Evolutionary conservation across 2,888 invertebrate species (phyloP).

Genomic region (Heliconius hortense): DNA sequence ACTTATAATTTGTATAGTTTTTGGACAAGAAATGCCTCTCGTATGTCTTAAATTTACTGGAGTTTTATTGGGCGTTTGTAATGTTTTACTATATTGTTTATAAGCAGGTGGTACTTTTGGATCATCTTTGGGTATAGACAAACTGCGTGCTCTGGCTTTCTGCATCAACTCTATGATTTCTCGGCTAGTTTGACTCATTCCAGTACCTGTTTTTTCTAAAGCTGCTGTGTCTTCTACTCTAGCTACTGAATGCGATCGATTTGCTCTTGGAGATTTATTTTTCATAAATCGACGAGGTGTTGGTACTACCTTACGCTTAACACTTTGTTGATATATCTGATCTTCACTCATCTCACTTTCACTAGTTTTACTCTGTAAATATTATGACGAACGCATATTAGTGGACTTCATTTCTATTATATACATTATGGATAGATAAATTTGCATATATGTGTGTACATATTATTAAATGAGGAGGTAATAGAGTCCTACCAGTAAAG

Average conservation of each 20-base stretch:
- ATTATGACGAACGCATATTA: slow-evolving; percentile 67
- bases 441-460: slow-evolving; percentile 10
- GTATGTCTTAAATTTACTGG: slow-evolving; percentile 64
- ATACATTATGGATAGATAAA: slow-evolving; percentile 24
- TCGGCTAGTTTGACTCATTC: slow-evolving; percentile 73
- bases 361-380: slow-evolving; percentile 81
- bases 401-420: slow-evolving; percentile 52
- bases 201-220: slow-evolving; percentile 66
- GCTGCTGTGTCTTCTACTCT: slow-evolving; percentile 65
- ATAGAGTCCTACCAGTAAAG: slow-evolving; percentile 73
- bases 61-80: slow-evolving; percentile 80
- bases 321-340: slow-evolving; percentile 61
- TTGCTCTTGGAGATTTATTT: slow-evolving; percentile 71
- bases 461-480: slow-evolving; percentile 52
- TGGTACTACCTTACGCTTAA: slow-evolving; percentile 68
- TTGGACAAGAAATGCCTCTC: slow-evolving; percentile 77
- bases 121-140: slow-evolving; percentile 79
- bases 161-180: slow-evolving; percentile 78
- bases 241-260: slow-evolving; percentile 82
- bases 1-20: slow-evolving; percentile 78
- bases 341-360: slow-evolving; percentile 83
- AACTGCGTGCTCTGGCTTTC: slow-evolving; percentile 74
- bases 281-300: slow-evolving; percentile 71
- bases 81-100: slow-evolving; percentile 66
- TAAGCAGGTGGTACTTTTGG: slow-evolving; percentile 65